phyloP scores from a whole-genome alignment of 2,797 vertebrate genomes.

The Melanotaenia parkinsoni region DNA sequence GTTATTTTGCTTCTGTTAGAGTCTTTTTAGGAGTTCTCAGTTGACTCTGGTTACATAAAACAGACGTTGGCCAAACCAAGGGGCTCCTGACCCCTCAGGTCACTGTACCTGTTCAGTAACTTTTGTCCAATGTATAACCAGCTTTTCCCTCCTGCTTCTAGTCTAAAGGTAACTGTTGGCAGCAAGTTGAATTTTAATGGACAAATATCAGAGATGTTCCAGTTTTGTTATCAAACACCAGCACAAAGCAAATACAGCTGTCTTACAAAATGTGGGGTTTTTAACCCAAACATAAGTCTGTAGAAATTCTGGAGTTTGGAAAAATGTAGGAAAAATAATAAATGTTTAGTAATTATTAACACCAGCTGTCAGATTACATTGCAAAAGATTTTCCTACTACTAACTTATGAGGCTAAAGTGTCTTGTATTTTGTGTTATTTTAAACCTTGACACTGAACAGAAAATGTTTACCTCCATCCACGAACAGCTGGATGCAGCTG shows the following conservation, averaged over 20 bases:
- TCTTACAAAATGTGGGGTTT: neutral
- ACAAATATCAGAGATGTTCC: neutral
- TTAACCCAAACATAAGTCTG: neutral
- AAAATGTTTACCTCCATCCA: too few relatives aligned
- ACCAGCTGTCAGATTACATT: too few relatives aligned
- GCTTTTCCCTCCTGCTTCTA: neutral
- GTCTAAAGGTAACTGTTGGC: neutral
- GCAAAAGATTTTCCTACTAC: too few relatives aligned
- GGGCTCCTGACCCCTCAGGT: neutral
- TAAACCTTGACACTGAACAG: too few relatives aligned
- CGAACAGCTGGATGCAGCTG: too few relatives aligned
- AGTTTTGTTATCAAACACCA: neutral
- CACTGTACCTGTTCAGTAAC: neutral
- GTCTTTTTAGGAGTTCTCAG: neutral
- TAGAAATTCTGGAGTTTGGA: neutral
- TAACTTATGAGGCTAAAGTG: too few relatives aligned
- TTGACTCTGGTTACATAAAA: neutral
- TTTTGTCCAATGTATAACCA: neutral
- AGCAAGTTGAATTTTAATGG: neutral
- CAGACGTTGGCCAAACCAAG: neutral
- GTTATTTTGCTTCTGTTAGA: neutral
- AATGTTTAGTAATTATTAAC: neutral
- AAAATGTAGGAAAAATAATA: neutral
- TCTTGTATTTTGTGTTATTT: too few relatives aligned
- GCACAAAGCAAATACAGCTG: neutral